Evolutionary conservation across 2,888 invertebrate species (phyloP).

Genomic region (Drosophila siamana): DNA sequence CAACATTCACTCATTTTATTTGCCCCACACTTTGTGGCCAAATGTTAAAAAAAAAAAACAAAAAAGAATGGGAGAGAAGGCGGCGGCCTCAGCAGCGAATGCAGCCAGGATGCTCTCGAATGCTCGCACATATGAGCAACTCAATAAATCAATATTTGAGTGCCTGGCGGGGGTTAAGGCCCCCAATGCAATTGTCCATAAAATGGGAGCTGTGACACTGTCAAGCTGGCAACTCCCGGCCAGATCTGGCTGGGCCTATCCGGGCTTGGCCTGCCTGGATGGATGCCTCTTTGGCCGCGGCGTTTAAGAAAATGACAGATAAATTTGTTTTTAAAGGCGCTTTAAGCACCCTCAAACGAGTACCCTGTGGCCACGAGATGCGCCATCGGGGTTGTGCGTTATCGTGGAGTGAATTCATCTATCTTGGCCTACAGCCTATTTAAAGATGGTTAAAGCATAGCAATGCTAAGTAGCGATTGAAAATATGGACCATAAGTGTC

Average conservation of each 20-base stretch:
- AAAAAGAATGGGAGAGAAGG: background rate
- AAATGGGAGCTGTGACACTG: conserved; percentile 22
- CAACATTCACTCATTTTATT: conserved; percentile 47
- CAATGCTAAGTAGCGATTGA: too few relatives aligned
- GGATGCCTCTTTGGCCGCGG: conserved; percentile 30
- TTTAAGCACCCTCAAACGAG: conserved; percentile 34
- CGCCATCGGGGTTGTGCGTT: background rate
- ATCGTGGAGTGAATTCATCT: background rate
- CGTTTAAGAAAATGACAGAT: conserved; percentile 75
- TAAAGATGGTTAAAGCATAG: too few relatives aligned
- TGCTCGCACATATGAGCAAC: conserved; percentile 60
- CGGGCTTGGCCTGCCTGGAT: background rate
- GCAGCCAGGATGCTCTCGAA: conserved; percentile 32
- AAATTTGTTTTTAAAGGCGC: conserved; percentile 63
- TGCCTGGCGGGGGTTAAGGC: conserved; percentile 27
- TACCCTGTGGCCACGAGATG: background rate
- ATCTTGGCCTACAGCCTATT: background rate
- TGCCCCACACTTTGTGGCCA: conserved; percentile 40
- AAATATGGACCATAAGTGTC: too few relatives aligned
- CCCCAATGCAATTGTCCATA: conserved; percentile 68
- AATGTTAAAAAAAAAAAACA: conserved; percentile 24
- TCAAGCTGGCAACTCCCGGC: conserved; percentile 14
- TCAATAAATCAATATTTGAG: conserved; percentile 77
- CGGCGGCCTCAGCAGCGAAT: background rate
- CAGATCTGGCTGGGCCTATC: conserved; percentile 7